Evolutionary conservation across 2,797 vertebrate species (phyloP).

Genomic region (Podarcis siculus): DNA sequence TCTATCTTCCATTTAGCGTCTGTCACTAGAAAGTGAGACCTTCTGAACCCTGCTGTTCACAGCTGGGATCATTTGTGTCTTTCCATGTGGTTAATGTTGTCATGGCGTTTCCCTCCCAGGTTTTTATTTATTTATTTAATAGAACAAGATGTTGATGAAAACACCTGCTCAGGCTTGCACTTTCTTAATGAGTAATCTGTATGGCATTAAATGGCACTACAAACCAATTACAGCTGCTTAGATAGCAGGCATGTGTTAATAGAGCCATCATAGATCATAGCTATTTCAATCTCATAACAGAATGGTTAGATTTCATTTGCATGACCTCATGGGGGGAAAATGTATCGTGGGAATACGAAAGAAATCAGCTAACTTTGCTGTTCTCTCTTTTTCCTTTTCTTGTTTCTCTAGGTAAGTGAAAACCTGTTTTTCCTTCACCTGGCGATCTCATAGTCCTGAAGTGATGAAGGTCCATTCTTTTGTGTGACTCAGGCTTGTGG

Average conservation of each 20-base stretch:
- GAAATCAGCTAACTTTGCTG: constrained; percentile 51
- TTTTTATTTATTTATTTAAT: constrained; percentile 1
- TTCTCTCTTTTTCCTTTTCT: constrained; percentile 19
- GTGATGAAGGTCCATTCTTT: constrained; percentile 1
- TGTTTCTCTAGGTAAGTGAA: constrained; percentile 81
- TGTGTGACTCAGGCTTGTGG: constrained; percentile 19
- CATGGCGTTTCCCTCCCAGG: constrained; percentile 5
- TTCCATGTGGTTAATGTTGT: constrained; percentile 58
- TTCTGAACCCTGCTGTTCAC: constrained; percentile 55
- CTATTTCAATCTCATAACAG: constrained; percentile 42
- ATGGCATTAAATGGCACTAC: constrained; percentile 66
- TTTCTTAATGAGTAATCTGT: constrained; percentile 75
- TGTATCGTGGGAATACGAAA: constrained; percentile 30
- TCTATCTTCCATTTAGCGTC: constrained; percentile 27
- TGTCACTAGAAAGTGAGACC: constrained; percentile 42
- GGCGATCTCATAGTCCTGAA: not conserved
- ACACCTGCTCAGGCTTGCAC: constrained; percentile 73
- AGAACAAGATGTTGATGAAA: constrained; percentile 69
- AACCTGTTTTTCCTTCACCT: constrained; percentile 48
- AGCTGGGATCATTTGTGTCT: constrained; percentile 63
- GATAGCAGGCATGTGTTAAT: constrained; percentile 50
- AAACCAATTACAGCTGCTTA: constrained; percentile 67
- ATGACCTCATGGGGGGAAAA: constrained; percentile 33
- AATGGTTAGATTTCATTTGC: not conserved
- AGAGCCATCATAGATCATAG: constrained; percentile 60